Base-by-base conservation (phyloP, 2,113 vertebrate genomes). In the Salvelinus namaycush region DNA sequence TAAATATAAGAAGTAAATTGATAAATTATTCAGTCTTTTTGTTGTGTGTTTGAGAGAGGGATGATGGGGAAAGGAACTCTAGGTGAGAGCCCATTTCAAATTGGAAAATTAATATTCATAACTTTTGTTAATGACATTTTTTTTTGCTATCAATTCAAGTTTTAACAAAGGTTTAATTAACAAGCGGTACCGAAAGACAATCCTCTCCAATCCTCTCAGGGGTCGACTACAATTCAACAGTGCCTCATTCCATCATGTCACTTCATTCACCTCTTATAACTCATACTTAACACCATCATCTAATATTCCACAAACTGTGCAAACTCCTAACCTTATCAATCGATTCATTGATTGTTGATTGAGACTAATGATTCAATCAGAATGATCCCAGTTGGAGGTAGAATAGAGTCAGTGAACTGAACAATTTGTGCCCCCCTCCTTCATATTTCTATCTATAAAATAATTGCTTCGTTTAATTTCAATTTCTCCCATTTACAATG, bases 21-120 rank as follows among this genome's bases (percentile, higher is more conserved):
- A 94, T 96, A 93, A 96, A 97, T 96, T 95, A 96, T 96, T 97
- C 92, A 92, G 62, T 57, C 76, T 94, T 95, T 94, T 95, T 81
- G 83, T 87, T 80, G 77, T 75, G 76, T 86, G 73, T 89, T 92
- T 85, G 78, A 85, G 84, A 79, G 71, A 59, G 81, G 70, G 62
- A 82, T 83, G 81, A 76, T 59, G 24, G 81, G 88, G 91, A 94
- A 69, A 93, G 69, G 72, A 87, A 86, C 39, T 44, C 39, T 44
- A 92, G 88, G 88, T 90, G 86, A 91, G 82, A 79, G 81, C 83
- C 14, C 80, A 86, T 88, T 90, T 87, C 92, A 93, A 94, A 95
- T 94, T 88, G 91, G 87, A 91, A 93, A 87, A 96, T 98, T 96
- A 97, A 97, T 96, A 97, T 98, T 97, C 92, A 97, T 96, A 90